Base-by-base conservation (phyloP, 2,113 vertebrate genomes). In the Chunga burmeisteri region DNA sequence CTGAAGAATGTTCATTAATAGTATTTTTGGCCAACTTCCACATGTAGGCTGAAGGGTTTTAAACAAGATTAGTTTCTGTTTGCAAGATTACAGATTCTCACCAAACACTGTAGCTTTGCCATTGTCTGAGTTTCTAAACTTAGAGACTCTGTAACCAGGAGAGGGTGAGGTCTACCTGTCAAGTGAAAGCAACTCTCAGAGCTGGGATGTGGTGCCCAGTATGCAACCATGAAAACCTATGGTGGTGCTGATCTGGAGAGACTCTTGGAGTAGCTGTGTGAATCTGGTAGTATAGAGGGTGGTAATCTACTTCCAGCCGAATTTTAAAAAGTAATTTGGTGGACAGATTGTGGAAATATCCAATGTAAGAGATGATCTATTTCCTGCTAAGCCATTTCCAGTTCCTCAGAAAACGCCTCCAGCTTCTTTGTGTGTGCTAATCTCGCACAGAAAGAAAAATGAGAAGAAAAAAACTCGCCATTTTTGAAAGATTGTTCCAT, bases 1-100 rank as follows among this genome's bases (percentile, higher is more conserved):
- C 27, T 88, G 75, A 96, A 93, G 80, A 92, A 93, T 91, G 17
- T 88, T 96, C 81, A 92, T 97, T 96, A 97, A 91, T 63, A 88
- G 82, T 92, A 49, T 77, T 95, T 96, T 92, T 97, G 96, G 87
- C 70, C 36, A 77, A n/a, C 42, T 93, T 88, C 91, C 73, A 97
- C 30, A 32, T 36, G 50, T 67, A 40, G 73, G 53, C 71, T 73
- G 92, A 94, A 91, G 71, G 65, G 93, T 97, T 97, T 96, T 86
- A 96, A 96, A 94, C 49, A 94, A 96, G 88, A 70, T 77, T 81
- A 87, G 67, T 74, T 97, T 84, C 29, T 88, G 8, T 96, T 93
- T 95, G 61, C 13, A 56, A n/a, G 71, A 81, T 90, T 63, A 56
- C 16, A 79, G 53, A 65, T 94, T 91, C 59, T 46, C 62, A 70